These are phyloP conservation scores for Philopotamus ludificatus DNA, from an alignment of 1,140 invertebrate genomes.

Conservation along the genomic window DNA sequence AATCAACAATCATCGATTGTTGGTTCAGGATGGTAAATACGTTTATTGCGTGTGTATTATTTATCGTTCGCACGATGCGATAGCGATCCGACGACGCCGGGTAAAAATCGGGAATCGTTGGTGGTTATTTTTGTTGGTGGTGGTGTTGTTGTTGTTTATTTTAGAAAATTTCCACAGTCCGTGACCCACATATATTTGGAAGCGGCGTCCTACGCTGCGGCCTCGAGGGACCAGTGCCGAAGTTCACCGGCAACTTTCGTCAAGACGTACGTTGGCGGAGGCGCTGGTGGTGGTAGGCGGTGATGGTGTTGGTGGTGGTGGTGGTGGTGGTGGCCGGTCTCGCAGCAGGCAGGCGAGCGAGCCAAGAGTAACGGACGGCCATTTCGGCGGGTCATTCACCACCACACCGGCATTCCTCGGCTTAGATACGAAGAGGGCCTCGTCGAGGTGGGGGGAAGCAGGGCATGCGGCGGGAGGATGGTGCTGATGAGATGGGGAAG, in stretches of 20 bases:
- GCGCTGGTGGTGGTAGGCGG: neutral
- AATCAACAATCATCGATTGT: too few relatives aligned
- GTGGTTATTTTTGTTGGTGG: too few relatives aligned
- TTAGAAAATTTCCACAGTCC: too few relatives aligned
- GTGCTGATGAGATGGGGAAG: too few relatives aligned
- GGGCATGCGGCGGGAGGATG: neutral
- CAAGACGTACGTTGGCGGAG: too few relatives aligned
- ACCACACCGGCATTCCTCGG: neutral
- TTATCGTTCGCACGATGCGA: too few relatives aligned
- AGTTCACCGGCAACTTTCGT: neutral
- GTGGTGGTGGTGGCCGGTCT: neutral
- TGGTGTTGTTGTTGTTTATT: too few relatives aligned
- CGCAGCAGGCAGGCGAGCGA: neutral
- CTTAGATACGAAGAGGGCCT: neutral
- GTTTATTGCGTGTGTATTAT: too few relatives aligned
- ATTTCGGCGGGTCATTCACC: neutral
- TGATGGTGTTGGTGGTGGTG: neutral
- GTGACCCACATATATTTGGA: neutral
- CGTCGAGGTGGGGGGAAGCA: neutral
- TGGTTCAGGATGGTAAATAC: too few relatives aligned
- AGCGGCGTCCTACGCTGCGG: neutral
- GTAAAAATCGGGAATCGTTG: too few relatives aligned
- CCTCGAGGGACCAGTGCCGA: neutral
- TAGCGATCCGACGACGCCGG: too few relatives aligned
- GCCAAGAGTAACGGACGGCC: neutral